Percentiles rank a stretch among this genome's conserved stretches.
Conservation (phyloP, 1,140 invertebrate species). For the Tribolium madens region DNA sequence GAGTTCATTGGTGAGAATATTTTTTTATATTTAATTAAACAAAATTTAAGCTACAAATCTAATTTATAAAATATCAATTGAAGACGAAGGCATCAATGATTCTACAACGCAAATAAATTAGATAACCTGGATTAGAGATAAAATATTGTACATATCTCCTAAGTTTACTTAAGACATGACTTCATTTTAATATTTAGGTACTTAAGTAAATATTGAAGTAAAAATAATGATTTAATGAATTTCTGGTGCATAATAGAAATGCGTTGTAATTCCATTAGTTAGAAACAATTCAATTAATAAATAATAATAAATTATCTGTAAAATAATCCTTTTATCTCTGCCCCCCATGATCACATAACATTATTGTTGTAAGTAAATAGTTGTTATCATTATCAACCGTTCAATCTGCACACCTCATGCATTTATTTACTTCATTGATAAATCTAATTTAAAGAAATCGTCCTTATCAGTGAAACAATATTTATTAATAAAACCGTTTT, state of each 20-base stretch:
- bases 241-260: no score
- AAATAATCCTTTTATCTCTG: not conserved
- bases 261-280: not conserved
- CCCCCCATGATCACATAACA: not conserved
- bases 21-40: no score
- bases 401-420: not conserved
- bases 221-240: not conserved
- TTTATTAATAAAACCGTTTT: conserved; percentile 45
- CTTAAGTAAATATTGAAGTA: no score
- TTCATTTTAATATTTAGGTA: no score
- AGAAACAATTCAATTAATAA: not conserved
- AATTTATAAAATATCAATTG: not conserved
- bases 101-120: not conserved
- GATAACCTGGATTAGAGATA: not conserved
- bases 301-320: not conserved
- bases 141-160: not conserved
- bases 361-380: not conserved
- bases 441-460: not conserved
- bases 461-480: conserved; percentile 21
- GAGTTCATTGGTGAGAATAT: no score
- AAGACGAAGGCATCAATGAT: not conserved
- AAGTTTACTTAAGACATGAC: no score
- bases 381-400: not conserved
- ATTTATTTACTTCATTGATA: conserved; percentile 27
- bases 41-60: not conserved